phyloP scores from a whole-genome alignment of 2,113 vertebrate species.

The Galemys pyrenaicus region DNA sequence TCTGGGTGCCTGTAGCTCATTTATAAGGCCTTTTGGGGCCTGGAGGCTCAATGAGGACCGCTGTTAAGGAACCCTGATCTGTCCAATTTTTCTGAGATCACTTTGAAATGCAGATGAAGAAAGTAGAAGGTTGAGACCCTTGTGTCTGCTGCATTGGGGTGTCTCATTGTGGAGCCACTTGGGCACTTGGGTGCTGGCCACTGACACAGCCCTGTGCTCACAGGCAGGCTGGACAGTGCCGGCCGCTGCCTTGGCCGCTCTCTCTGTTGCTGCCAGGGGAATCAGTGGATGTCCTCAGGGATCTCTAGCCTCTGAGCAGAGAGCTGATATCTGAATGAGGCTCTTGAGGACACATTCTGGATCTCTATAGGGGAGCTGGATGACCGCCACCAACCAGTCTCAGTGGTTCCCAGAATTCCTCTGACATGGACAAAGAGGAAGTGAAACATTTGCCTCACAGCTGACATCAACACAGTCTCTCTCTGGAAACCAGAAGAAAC shows the following conservation, averaged over 20 bases:
- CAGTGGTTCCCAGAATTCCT: constrained; percentile 38
- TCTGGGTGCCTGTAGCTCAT: not conserved
- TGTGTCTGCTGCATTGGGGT: not conserved
- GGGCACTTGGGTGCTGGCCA: not conserved
- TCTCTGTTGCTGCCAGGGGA: not conserved
- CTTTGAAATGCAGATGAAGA: not conserved
- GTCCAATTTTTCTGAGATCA: not conserved
- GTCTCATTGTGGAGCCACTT: not conserved
- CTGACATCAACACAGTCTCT: not conserved
- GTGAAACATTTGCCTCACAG: not conserved
- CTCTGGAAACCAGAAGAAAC: not conserved
- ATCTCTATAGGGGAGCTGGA: not conserved
- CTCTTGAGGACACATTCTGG: not conserved
- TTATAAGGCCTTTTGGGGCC: not conserved
- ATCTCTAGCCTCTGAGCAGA: fast-evolving
- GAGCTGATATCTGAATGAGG: not conserved
- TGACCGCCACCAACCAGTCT: not conserved
- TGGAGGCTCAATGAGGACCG: not conserved
- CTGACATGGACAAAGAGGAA: constrained; percentile 6
- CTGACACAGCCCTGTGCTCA: not conserved
- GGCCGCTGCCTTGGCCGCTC: too few species aligned
- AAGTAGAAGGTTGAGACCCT: not conserved
- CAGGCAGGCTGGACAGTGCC: not conserved
- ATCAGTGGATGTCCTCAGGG: not conserved
- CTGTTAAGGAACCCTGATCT: not conserved